Conservation (phyloP, 2,888 invertebrate species). For the Pelosia muscerda region DNA sequence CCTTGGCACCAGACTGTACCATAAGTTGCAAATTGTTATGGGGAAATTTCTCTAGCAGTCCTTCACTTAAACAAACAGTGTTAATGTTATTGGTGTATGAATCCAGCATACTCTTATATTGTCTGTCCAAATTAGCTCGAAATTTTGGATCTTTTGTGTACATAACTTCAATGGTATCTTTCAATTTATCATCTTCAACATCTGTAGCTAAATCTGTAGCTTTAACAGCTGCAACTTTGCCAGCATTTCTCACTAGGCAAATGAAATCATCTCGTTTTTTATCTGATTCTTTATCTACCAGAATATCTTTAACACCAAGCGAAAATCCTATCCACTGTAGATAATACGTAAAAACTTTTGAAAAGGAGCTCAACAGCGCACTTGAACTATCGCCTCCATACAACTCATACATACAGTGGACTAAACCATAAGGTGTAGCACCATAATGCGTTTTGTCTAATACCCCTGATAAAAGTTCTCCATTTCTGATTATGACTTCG, state of each 20-base stretch:
- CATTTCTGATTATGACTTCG: constrained; percentile 94
- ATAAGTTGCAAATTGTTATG: constrained; percentile 98
- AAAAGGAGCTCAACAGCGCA: constrained; percentile 94
- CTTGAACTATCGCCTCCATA: constrained; percentile 96
- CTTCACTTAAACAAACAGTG: constrained; percentile 93
- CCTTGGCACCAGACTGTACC: constrained; percentile 99
- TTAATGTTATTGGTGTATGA: constrained; percentile 96
- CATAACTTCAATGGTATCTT: constrained; percentile 90
- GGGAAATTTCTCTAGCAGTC: constrained; percentile 95
- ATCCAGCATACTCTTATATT: constrained; percentile 93
- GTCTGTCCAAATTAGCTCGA: constrained; percentile 92
- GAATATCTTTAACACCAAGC: constrained; percentile 97
- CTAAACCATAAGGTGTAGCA: constrained; percentile 96
- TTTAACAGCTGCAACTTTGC: constrained; percentile 88
- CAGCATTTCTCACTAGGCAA: constrained; percentile 87
- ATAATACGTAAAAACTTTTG: constrained; percentile 96
- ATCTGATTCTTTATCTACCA: constrained; percentile 92
- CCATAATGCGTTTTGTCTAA: constrained; percentile 99
- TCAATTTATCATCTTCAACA: constrained; percentile 86
- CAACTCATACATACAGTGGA: constrained; percentile 97
- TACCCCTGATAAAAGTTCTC: constrained; percentile 96
- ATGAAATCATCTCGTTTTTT: constrained; percentile 90
- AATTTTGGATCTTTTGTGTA: constrained; percentile 91
- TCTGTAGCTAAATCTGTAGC: constrained; percentile 90
- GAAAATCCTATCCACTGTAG: constrained; percentile 97